These are phyloP conservation scores for Acridotheres tristis DNA, from an alignment of 2,797 vertebrate species.

Conservation along the genomic window DNA sequence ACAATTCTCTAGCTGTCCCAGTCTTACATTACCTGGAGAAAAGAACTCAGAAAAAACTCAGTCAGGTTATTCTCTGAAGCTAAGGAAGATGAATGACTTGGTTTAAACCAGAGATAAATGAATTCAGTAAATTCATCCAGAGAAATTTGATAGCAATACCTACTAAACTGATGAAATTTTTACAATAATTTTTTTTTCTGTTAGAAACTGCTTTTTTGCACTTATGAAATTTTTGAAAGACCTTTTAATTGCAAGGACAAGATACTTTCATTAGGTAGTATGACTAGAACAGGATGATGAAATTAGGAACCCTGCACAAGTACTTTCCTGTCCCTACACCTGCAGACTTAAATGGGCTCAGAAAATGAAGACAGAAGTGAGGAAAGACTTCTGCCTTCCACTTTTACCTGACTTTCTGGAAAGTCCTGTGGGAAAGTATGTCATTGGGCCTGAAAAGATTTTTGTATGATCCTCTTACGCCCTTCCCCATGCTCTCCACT, in stretches of 20 bases:
- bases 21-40: background rate
- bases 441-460: background rate
- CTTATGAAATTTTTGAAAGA: background rate
- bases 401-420: background rate
- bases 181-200: background rate
- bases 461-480: background rate
- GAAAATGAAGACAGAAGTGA: background rate
- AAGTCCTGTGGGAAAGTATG: background rate
- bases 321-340: background rate
- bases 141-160: background rate
- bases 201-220: background rate
- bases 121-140: background rate
- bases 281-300: background rate
- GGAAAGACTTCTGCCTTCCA: background rate
- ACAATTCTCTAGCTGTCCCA: background rate
- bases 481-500: accelerated
- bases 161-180: background rate
- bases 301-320: background rate
- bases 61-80: background rate
- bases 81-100: background rate
- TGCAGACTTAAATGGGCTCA: background rate
- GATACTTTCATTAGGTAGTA: background rate
- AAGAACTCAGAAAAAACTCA: background rate
- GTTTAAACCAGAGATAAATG: background rate
- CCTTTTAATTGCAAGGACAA: background rate